Evolutionary conservation across 2,113 vertebrate genomes (phyloP), one percentile per base, ranked within the genome.

Genomic region (Alethe castanea): DNA sequence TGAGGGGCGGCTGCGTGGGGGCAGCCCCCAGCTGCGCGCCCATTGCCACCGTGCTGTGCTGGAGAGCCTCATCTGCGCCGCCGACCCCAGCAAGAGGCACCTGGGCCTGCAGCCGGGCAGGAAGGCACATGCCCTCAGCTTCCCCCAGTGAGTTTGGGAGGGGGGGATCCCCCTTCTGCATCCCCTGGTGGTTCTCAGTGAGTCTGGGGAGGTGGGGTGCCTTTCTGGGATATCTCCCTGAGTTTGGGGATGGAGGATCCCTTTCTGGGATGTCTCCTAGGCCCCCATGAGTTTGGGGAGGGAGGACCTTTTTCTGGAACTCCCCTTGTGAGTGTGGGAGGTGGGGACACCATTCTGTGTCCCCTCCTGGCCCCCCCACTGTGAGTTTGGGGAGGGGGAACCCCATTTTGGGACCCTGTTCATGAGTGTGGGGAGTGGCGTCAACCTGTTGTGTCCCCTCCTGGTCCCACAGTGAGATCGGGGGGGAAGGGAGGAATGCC

Each of bases 31-130:
- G 20, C 95, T 99, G 5, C 97, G 96, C 13, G 94, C 95, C 2
- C 99, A 99, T 96, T 99, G 99, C 96, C 99, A 99, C 96, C 97
- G 99, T 0, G 99, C 99, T 0, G 96, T 70, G 7, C 96, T 99
- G 44, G 99, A 99, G 98, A 97, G 95, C 1, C 94, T 99, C 81
- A 98, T 99, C 96, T 97, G 98, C 13, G 62, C 82, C 0, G 80
- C 94, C 1, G 97, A 88, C 31, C 99, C 99, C 0, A 45, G 95
- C 35, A 97, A 98, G 38, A 97, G 96, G 15, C 97, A 98, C 79
- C 98, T 98, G 0, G 98, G 98, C 11, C 98, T 99, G 93, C 99
- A 99, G 96, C 98, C 98, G 1, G 97, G 98, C 67, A 98, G 98
- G 95, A 98, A 98, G 40, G 97, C 98, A 2, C 98, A 99, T 9